Percentiles rank a stretch among this genome's conserved stretches.
Conservation (phyloP, 2,888 invertebrate genomes). For the Pasiphila rectangulata region DNA sequence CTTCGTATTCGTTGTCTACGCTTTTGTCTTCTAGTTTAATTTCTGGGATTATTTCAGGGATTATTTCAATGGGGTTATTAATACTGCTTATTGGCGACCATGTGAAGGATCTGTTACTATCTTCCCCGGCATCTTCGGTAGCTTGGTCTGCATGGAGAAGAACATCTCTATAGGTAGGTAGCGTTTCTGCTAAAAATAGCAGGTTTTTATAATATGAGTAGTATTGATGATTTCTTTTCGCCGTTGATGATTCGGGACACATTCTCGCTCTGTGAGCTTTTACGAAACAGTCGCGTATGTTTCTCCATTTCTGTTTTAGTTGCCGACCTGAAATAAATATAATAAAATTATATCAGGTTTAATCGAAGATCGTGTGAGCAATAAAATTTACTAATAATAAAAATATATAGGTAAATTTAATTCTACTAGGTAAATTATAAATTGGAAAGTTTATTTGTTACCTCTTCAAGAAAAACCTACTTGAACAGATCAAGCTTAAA, state of each 20-base stretch:
- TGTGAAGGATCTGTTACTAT: background rate
- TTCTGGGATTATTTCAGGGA: background rate
- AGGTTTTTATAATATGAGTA: slow-evolving; percentile 13
- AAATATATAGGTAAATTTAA: background rate
- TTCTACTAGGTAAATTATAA: too few species aligned
- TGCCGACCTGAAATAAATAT: slow-evolving; percentile 9
- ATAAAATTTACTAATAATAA: too few species aligned
- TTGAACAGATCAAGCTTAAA: too few species aligned
- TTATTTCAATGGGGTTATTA: too few species aligned
- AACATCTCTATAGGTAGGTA: background rate
- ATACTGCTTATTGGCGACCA: background rate
- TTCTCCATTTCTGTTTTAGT: slow-evolving; percentile 23
- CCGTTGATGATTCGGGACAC: background rate
- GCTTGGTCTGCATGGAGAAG: background rate
- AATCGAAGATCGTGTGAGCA: too few species aligned
- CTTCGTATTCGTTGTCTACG: background rate
- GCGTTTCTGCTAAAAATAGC: slow-evolving; percentile 1
- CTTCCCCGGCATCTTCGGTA: background rate
- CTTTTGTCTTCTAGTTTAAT: background rate
- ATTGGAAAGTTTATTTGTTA: too few species aligned
- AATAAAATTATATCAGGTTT: slow-evolving; percentile 2
- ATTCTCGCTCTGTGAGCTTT: slow-evolving; percentile 18
- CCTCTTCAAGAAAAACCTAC: too few species aligned
- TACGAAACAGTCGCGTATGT: slow-evolving; percentile 21
- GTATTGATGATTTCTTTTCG: background rate